Evolutionary conservation across 2,797 vertebrate genomes (phyloP), one percentile per base, ranked within the genome.

Genomic region (Poecilia velifera): DNA sequence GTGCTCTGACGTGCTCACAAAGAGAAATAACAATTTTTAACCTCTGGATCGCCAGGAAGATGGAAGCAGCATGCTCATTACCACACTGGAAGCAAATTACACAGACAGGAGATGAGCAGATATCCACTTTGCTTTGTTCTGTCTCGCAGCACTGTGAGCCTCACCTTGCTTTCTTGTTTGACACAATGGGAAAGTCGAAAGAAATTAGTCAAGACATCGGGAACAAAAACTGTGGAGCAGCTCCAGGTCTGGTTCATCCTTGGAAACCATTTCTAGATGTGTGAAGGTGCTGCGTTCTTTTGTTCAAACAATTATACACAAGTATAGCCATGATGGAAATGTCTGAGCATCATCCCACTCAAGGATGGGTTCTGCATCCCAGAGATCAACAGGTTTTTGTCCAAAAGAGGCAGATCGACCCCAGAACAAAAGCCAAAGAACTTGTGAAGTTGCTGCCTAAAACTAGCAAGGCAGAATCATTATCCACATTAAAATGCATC

Each of bases 41-140:
- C 83, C 82, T 80, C 22, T 34, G 34, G 34, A 20, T 66, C 18
- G 0, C 36, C 12, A 79, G 80, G 41, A 75, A 84, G 79, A 79
- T 76, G 77, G 53, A 86, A 91, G 85, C 74, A 76, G 72, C 78
- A 81, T 2, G 79, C 77, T 88, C 84, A 68, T 81, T 78, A 85
- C 82, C 46, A 36, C n/a, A 75, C 47, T 77, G 77, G 79, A 86
- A 82, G 79, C 36, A 79, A 86, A 89, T 92, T 90, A 86, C 74
- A 73, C 25, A 3, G 62, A 81, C 66, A 49, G 76, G 84, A 83
- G 74, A 85, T 9, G 82, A 91, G 78, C 84, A 85, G 59, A 84
- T 90, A 82, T 77, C 28, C 73, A 86, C 89, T 74, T 88, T 71
- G 81, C 88, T 87, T 79, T 74, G 74, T 83, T 86, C 77, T 87